Evolutionary conservation across 2,888 invertebrate genomes (phyloP).

Genomic region (Xestoiulus laeticollis): DNA sequence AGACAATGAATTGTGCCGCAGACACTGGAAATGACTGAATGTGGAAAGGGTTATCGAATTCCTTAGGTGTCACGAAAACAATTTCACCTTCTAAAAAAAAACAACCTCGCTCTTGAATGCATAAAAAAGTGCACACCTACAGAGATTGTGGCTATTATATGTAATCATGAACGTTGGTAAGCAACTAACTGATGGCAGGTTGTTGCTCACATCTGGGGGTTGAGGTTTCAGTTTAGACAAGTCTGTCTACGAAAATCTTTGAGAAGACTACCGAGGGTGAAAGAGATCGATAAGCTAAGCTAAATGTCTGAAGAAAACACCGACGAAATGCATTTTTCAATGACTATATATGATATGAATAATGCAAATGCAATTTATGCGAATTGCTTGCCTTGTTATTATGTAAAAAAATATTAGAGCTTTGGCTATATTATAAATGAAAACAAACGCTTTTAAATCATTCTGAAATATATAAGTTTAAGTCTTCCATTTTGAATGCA

Average conservation of each 20-base stretch:
- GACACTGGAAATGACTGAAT: not conserved
- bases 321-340: not conserved
- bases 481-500: not conserved
- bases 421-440: not conserved
- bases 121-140: slow-evolving; percentile 27
- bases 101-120: slow-evolving; percentile 11
- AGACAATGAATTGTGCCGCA: slow-evolving; percentile 7
- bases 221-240: slow-evolving; percentile 2
- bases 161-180: not conserved
- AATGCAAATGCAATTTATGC: not conserved
- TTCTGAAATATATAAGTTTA: no score
- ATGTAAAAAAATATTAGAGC: not conserved
- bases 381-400: not conserved
- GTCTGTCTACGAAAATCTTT: not conserved
- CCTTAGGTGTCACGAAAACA: slow-evolving; percentile 21
- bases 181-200: not conserved
- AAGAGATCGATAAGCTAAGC: slow-evolving; percentile 1
- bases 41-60: slow-evolving; percentile 29
- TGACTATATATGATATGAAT: not conserved
- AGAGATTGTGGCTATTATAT: not conserved
- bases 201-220: slow-evolving; percentile 29
- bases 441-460: no score
- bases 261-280: not conserved
- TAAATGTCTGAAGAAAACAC: not conserved
- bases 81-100: slow-evolving; percentile 23